Evolutionary conservation across 2,888 invertebrate genomes (phyloP), one percentile per base, ranked within the genome.

Genomic region (Orchesella flavescens): DNA sequence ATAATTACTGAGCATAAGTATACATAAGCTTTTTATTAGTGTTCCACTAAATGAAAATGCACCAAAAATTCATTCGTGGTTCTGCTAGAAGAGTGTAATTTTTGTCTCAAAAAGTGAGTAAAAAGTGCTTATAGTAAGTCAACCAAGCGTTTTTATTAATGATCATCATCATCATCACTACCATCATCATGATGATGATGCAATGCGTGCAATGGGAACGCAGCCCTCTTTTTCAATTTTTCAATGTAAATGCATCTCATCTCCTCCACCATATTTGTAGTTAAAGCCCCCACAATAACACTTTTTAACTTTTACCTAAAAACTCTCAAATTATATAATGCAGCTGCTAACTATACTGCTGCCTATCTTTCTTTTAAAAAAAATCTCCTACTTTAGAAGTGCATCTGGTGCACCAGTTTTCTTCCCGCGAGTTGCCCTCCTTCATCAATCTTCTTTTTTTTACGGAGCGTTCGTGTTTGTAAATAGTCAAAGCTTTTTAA

Each of bases 361-460:
- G 34, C 34, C 34, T 34, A 34, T 7, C 7, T 34, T 7, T 34
- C 34, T 34, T 34, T 34, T n/a, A n/a, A n/a, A 34, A 9, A 68
- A 65, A 24, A 21, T 21, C 61, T 17, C 21, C 19, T 53, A 49
- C 49, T 23, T 2, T n/a, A 9, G n/a, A 53, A 21, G 21, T n/a
- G 73, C 73, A 73, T 34, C 73, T 73, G 73, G 73, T 73, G 73
- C 73, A 73, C 59, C 57, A n/a, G 19, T 57, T 57, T 53, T 10
- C n/a, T 53, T n/a, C 13, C 34, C 7, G 34, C 3, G 34, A 34
- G 7, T 34, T 34, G 34, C 34, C 34, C 34, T 34, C 34, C 57
- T 57, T 73, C 73, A 73, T 73, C 73, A 73, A 73, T 73, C 73
- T 73, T 73, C 21, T 72, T 46, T 49, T 49, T 55, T n/a, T 21